Base-by-base conservation (phyloP, 1,140 invertebrate species). In the Triops cancriformis region DNA sequence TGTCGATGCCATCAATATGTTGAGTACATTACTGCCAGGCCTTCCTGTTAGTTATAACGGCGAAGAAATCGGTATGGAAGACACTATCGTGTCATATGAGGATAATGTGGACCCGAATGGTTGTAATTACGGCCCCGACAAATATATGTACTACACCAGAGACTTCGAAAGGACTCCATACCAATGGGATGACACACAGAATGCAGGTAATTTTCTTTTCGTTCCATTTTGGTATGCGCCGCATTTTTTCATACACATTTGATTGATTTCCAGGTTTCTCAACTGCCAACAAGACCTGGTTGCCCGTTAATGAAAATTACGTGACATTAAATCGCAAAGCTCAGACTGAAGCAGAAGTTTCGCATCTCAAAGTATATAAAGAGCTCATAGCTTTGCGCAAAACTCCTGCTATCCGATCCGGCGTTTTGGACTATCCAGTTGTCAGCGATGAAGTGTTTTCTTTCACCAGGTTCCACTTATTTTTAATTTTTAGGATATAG, bases 11-110 rank as follows among this genome's bases (percentile, higher is more conserved):
- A 82, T 92, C 14, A 89, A 91, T 80, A 89, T 91, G 83, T 84
- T 94, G 31, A 86, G 88, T 3, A 83, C 91, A 42, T 80, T 92
- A 0, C 81, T 94, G 26, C 91, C 91, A 14, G 93, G 93, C 0
- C 88, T 91, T 11, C 86, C 89, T 0, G 87, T 94, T 1, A 89
- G 89, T 77, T 94, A 94, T 83, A 90, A 93, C 84, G 93, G 93
- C 11, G 93, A 95, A 83, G 93, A 95, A 84, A 88, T 95, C 77
- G 93, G 89, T 1, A 93, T 94, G 90, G 84, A 87, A 5, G 88
- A 94, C 83, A 88, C 87, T 0, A 84, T 82, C 72, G 84, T 91
- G 1, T 85, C 84, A 76, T 88, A 86, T 84, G 85, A 86, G 76
- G 85, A 88, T 79, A 86, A 87, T 14, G n/a, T 73, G 27, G 83